Conservation (phyloP, 2,797 vertebrate species). For the Notoglanidium macrostoma region DNA sequence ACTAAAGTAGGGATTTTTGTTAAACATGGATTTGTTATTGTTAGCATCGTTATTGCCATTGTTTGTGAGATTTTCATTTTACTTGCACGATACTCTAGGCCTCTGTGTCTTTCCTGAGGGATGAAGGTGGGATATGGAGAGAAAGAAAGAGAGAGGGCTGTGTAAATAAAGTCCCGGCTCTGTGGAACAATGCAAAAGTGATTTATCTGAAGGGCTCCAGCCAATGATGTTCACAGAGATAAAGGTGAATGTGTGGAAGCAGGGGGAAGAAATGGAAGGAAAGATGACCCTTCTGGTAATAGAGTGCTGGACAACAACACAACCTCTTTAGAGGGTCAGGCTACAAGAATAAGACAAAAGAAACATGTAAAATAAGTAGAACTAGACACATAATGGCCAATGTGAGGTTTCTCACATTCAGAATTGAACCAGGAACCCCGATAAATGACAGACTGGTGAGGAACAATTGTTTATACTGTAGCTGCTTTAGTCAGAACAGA, state of each 20-base stretch:
- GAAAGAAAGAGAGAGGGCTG: constrained; percentile 35
- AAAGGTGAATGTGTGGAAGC: constrained; percentile 16
- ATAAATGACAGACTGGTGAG: background rate
- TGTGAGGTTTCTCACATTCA: background rate
- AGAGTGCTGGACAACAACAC: constrained; percentile 21
- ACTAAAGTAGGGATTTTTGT: constrained; percentile 40
- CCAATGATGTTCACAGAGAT: constrained; percentile 37
- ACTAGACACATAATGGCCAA: background rate
- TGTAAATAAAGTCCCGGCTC: constrained; percentile 44
- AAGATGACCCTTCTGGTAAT: constrained; percentile 12
- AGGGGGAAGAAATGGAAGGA: background rate
- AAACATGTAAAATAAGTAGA: background rate
- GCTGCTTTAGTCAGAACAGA: background rate
- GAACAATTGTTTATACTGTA: background rate
- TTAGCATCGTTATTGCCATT: constrained; percentile 59
- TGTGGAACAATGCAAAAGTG: constrained; percentile 40
- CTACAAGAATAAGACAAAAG: background rate
- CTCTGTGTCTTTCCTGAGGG: constrained; percentile 51
- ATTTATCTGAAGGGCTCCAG: constrained; percentile 47
- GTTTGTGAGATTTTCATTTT: constrained; percentile 60
- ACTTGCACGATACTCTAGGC: constrained; percentile 39
- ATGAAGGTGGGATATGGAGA: constrained; percentile 33
- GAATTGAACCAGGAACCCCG: background rate
- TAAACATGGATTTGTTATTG: constrained; percentile 55
- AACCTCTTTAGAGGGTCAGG: background rate